A percentile compares a stretch with the other conserved stretches of the same genome.
Conservation (phyloP, 2,113 vertebrate genomes). For the Grus americana region DNA sequence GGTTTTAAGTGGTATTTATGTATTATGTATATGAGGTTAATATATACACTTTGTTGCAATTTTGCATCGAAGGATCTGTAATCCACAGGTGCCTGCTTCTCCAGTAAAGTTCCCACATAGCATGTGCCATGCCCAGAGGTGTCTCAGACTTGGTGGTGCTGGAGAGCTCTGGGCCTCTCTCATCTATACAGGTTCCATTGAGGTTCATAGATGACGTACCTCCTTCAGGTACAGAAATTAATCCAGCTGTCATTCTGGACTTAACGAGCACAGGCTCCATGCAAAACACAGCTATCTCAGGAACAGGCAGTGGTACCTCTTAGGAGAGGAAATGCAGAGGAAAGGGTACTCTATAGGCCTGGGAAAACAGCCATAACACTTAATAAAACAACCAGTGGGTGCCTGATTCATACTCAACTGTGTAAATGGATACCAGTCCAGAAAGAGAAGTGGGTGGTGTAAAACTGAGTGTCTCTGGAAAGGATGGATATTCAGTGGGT, state of each 20-base stretch:
- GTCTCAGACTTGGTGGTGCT: not conserved
- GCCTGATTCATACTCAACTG: not conserved
- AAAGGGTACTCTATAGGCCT: not conserved
- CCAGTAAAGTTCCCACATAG: not conserved
- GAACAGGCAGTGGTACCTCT: not conserved
- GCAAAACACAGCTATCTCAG: not conserved
- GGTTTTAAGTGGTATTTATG: not conserved
- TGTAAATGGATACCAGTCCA: not conserved
- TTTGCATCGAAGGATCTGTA: not conserved
- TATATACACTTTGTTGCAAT: not conserved
- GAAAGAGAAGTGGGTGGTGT: not conserved
- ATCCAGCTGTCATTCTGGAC: not conserved
- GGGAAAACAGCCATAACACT: not conserved
- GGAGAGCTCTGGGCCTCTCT: not conserved
- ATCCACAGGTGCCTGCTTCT: not conserved
- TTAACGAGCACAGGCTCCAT: not conserved
- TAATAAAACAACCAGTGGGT: not conserved
- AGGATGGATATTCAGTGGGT: not conserved
- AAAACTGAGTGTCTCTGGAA: not conserved
- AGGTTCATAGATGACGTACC: not conserved
- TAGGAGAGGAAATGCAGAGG: not conserved
- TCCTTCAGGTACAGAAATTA: not conserved
- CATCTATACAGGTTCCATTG: not conserved
- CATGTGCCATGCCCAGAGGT: rapidly evolving
- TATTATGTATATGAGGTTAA: not conserved